These are phyloP conservation scores for Piezodorus guildinii DNA, from an alignment of 1,140 invertebrate genomes.

Conservation along the genomic window DNA sequence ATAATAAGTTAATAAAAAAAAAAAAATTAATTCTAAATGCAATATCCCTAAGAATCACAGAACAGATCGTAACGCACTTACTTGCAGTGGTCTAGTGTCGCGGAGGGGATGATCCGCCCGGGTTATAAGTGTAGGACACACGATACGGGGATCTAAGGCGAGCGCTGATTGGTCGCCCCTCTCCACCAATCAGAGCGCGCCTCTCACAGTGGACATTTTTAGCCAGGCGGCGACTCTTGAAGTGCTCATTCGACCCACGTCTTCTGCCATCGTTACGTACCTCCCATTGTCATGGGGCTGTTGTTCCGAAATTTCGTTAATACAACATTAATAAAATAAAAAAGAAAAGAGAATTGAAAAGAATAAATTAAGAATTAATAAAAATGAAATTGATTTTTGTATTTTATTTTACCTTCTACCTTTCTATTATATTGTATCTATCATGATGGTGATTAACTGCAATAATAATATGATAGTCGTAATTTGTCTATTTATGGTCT, in stretches of 20 bases:
- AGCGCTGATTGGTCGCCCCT: slow-evolving; percentile 35
- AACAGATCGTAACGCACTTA: slow-evolving; percentile 49
- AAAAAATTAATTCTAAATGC: slow-evolving; percentile 30
- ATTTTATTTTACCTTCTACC: too few species aligned
- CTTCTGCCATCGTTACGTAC: neutral
- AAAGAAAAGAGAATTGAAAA: too few species aligned
- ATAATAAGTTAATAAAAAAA: slow-evolving; percentile 14
- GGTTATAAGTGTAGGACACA: slow-evolving; percentile 79
- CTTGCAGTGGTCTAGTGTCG: slow-evolving; percentile 88
- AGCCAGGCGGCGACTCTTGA: slow-evolving; percentile 38
- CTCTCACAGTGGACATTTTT: slow-evolving; percentile 47
- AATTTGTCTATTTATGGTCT: too few species aligned
- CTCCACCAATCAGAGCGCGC: slow-evolving; percentile 36
- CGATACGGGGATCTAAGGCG: slow-evolving; percentile 51
- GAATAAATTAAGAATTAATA: too few species aligned
- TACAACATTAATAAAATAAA: too few species aligned
- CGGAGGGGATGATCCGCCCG: slow-evolving; percentile 48
- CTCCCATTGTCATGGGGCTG: too few species aligned
- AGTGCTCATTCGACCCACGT: slow-evolving; percentile 23
- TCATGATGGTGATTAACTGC: too few species aligned
- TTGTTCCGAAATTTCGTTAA: too few species aligned
- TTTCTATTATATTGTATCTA: too few species aligned
- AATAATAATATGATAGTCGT: too few species aligned
- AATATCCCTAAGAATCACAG: slow-evolving; percentile 15
- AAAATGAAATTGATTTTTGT: too few species aligned